Evolutionary conservation across 2,113 vertebrate species (phyloP), one percentile per base, ranked within the genome.

Genomic region (Pseudolaguvia tuberculata): DNA sequence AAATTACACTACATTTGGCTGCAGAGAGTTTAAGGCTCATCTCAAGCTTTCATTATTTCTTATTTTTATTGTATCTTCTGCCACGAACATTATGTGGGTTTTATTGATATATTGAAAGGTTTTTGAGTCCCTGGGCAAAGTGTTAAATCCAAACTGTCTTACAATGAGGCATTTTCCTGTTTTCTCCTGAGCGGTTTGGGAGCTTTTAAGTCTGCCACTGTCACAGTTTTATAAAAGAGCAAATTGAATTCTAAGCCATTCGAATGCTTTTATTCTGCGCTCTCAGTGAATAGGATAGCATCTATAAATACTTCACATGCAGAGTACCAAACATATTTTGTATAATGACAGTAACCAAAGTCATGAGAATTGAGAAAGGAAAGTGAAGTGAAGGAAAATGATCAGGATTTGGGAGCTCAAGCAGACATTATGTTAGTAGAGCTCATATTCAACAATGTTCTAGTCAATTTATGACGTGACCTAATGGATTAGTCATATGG

Each of bases 401-500:
- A 31, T 76, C 52, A 25, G 65, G 55, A 59, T 45, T 61, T 55
- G 13, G 31, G n/a, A 67, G 75, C 52, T 65, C 5, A 25, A 57
- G 45, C 75, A 75, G 78, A 68, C 62, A 57, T 53, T 69, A 56
- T 63, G 70, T 14, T 59, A 66, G 59, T 73, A 81, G 79, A 76
- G 69, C 80, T 84, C 78, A 86, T 82, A 85, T 72, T 29, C 71
- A 39, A 70, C 78, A 73, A 55, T 69, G 71, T 48, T 75, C 31
- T 61, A 48, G 70, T 75, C 48, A 73, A 68, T 77, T 56, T 42
- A 61, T 61, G 68, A 69, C 70, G 74, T 87, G 86, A 88, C 78
- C 88, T 79, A 85, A 81, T 79, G 73, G 75, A 80, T 88, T 88
- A 90, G 83, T 90, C 89, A 90, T 70, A 79, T 75, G 76, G 75